Evolutionary conservation across 1,140 invertebrate species (phyloP), one percentile per base, ranked within the genome.

Genomic region (Aphaenogaster rudis): DNA sequence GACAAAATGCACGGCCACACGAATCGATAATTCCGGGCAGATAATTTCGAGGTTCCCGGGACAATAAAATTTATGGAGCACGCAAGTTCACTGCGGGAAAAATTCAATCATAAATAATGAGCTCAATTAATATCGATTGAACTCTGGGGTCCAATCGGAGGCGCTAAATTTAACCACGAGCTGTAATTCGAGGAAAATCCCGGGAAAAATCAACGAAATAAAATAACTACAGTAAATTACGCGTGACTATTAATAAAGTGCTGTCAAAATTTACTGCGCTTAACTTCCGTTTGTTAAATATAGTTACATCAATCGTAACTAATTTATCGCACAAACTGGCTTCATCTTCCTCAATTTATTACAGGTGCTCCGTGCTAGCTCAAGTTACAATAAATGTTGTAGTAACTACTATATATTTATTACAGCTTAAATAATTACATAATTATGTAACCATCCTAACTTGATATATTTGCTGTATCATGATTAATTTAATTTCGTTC

Each of bases 31-130:
- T 11, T 48, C 13, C 28, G 69, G 57, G 17, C 74, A 72, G 21
- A 84, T 84, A 72, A 82, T 74, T 84, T 59, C 11, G 69, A 84
- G 42, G 33, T 69, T 57, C 78, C n/a, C 13, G 48, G 21, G 28
- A 74, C 54, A 74, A 84, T 74, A 72, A 74, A 82, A 82, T 82
- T 82, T 82, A 82, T 82, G 79, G 15, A 39, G 52, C 50, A 52
- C 33, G 66, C 64, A 71, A 82, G 39, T 57, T 82, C 5, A 42
- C 39, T 52, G 52, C 39, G 45, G 50, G 66, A 28, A 74, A 76
- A 82, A 82, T 74, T 74, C 69, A 74, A 74, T 82, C 67, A 82
- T 82, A 82, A 82, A 82, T 74, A 82, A 82, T 59, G 42, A 72
- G 52, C 28, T 61, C 21, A 28, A 21, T 74, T 82, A 82, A 82